Conservation (phyloP, 2,797 vertebrate species). For the Lemur catta region DNA sequence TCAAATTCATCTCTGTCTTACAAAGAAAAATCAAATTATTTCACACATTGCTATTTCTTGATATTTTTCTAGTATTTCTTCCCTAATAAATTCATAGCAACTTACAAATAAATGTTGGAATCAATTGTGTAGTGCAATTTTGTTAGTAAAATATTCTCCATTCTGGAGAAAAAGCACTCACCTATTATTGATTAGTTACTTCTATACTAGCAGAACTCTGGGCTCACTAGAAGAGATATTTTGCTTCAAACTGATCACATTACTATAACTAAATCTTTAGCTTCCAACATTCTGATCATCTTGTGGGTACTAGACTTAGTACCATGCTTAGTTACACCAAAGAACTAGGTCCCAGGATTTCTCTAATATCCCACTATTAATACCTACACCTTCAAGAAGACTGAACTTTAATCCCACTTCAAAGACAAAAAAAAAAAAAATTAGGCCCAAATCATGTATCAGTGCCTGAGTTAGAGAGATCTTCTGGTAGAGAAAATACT, state of each 20-base stretch:
- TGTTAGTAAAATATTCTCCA: not conserved
- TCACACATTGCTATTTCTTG: not conserved
- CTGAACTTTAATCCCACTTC: slow-evolving; percentile 15
- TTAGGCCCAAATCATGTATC: not conserved
- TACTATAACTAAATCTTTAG: slow-evolving; percentile 2
- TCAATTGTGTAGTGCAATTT: not conserved
- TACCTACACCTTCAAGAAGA: not conserved
- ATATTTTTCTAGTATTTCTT: slow-evolving; percentile 48
- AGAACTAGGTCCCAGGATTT: not conserved
- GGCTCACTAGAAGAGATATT: not conserved
- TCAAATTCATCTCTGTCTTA: slow-evolving; percentile 19
- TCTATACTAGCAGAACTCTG: not conserved
- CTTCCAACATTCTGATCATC: slow-evolving; percentile 1
- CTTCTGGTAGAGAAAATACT: not conserved
- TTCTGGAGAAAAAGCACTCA: not conserved
- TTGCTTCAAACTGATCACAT: not conserved
- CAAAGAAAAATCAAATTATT: slow-evolving; percentile 32
- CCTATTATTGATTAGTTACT: not conserved
- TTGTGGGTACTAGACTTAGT: not conserved
- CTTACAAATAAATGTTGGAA: not conserved
- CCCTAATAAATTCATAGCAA: not conserved
- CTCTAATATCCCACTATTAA: not conserved
- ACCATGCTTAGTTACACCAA: not conserved
- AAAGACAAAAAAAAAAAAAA: not conserved
- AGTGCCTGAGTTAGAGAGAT: not conserved